Evolutionary conservation across 2,888 invertebrate genomes (phyloP).

Genomic region (Xylophagus ater): DNA sequence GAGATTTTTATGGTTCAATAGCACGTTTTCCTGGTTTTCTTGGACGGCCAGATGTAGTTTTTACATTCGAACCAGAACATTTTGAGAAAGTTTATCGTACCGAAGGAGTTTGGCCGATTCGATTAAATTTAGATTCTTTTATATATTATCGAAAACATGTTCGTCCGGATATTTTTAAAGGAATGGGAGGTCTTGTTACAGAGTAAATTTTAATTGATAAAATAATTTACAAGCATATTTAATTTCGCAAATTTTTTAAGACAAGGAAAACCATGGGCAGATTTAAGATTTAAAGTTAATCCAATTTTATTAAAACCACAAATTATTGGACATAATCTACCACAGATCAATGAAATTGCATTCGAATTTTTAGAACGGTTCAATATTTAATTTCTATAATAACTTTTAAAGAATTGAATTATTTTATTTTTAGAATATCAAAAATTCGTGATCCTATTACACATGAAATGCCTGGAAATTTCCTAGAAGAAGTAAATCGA

Average conservation of each 20-base stretch:
- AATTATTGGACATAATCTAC: constrained; percentile 25
- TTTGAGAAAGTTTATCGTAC: constrained; percentile 38
- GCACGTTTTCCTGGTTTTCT: constrained; percentile 36
- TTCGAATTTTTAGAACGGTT: constrained; percentile 30
- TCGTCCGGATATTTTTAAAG: constrained; percentile 35
- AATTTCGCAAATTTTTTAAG: background rate
- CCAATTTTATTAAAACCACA: constrained; percentile 31
- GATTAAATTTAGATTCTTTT: constrained; percentile 37
- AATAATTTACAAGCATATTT: background rate
- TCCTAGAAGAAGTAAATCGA: constrained; percentile 43
- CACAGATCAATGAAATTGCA: constrained; percentile 27
- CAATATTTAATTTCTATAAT: background rate
- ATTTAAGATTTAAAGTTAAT: constrained; percentile 47
- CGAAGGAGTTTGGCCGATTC: constrained; percentile 41
- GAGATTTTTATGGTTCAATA: constrained; percentile 36
- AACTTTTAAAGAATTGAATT: background rate
- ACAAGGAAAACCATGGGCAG: constrained; percentile 46
- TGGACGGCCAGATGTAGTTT: constrained; percentile 32
- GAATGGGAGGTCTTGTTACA: constrained; percentile 28
- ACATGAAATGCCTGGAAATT: constrained; percentile 29
- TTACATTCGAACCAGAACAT: constrained; percentile 44
- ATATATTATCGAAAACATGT: constrained; percentile 35
- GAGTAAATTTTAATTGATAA: constrained; percentile 21
- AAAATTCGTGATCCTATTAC: constrained; percentile 20
- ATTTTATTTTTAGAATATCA: constrained; percentile 21